phyloP scores from a whole-genome alignment of 2,113 vertebrate species.

The Hippocampus guttulatus region DNA sequence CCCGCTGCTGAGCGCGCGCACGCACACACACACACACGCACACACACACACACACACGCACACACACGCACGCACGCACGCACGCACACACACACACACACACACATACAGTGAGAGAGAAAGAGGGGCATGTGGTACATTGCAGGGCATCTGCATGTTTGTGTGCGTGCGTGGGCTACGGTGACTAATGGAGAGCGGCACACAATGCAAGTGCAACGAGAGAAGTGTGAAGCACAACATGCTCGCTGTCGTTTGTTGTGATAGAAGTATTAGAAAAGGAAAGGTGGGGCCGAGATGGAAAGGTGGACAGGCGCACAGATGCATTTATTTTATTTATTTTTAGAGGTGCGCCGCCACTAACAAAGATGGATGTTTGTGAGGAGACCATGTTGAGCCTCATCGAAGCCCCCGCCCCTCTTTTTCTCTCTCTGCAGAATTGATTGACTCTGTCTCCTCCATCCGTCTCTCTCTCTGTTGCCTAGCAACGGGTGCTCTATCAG shows the following conservation, averaged over 20 bases:
- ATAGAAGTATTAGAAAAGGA: slow-evolving; percentile 54
- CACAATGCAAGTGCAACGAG: slow-evolving; percentile 38
- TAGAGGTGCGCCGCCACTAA: slow-evolving; percentile 55
- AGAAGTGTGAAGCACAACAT: slow-evolving; percentile 53
- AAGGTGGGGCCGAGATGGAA: slow-evolving; percentile 56
- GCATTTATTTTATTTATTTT: slow-evolving; percentile 70
- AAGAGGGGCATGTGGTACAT: slow-evolving; percentile 47
- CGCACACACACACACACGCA: slow-evolving; percentile 34
- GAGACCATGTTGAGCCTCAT: slow-evolving; percentile 55
- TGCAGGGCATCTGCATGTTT: slow-evolving; percentile 57
- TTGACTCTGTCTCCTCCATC: slow-evolving; percentile 78
- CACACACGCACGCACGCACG: slow-evolving; percentile 29
- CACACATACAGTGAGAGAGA: slow-evolving; percentile 12
- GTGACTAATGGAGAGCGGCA: slow-evolving; percentile 58
- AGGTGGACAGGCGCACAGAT: slow-evolving; percentile 63
- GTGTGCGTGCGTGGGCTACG: slow-evolving; percentile 40
- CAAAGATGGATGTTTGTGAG: slow-evolving; percentile 68
- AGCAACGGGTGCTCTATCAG: slow-evolving; percentile 79
- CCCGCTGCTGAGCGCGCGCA: slow-evolving; percentile 59
- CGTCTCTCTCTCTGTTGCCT: slow-evolving; percentile 79
- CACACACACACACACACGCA: slow-evolving; percentile 33
- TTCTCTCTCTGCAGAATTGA: slow-evolving; percentile 76
- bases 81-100: slow-evolving; percentile 40
- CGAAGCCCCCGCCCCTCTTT: slow-evolving; percentile 28
- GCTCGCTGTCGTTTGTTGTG: slow-evolving; percentile 54